Percentiles rank a stretch among this genome's conserved stretches.
phyloP scores from a whole-genome alignment of 2,888 invertebrate genomes.

The Mimumesa dahlbomi region DNA sequence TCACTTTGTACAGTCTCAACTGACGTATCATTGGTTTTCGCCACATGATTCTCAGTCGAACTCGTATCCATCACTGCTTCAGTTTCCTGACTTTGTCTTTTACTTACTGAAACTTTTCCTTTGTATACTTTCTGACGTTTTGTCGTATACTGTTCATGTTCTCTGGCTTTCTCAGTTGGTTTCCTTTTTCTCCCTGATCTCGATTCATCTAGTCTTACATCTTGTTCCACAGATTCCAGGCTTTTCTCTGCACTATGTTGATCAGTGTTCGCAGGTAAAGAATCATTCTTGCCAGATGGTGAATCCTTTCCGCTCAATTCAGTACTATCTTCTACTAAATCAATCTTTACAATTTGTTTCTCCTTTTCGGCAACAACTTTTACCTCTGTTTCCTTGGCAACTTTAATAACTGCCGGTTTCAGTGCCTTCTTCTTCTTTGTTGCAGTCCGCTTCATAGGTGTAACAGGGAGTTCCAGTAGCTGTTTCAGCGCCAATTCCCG shows the following conservation, averaged over 20 bases:
- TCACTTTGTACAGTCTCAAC: conserved; percentile 15
- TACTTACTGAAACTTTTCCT: conserved; percentile 41
- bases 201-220: conserved; percentile 68
- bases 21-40: conserved; percentile 1
- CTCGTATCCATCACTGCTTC: background rate
- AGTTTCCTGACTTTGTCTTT: conserved; percentile 39
- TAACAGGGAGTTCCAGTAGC: conserved; percentile 81
- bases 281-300: background rate
- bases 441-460: conserved; percentile 62
- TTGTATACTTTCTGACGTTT: conserved; percentile 75
- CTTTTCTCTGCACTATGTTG: conserved; percentile 36
- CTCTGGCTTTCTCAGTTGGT: conserved; percentile 76
- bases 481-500: conserved; percentile 83
- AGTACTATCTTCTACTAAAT: conserved; percentile 32
- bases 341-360: conserved; percentile 34
- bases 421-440: conserved; percentile 50
- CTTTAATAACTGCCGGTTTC: conserved; percentile 42
- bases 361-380: conserved; percentile 2
- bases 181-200: conserved; percentile 78
- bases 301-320: conserved; percentile 10
- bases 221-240: conserved; percentile 29
- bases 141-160: conserved; percentile 73
- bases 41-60: conserved; percentile 16
- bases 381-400: conserved; percentile 25
- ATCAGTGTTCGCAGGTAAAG: background rate